Evolutionary conservation across 2,113 vertebrate species (phyloP), one percentile per base, ranked within the genome.

Genomic region (Hystrix cristata): DNA sequence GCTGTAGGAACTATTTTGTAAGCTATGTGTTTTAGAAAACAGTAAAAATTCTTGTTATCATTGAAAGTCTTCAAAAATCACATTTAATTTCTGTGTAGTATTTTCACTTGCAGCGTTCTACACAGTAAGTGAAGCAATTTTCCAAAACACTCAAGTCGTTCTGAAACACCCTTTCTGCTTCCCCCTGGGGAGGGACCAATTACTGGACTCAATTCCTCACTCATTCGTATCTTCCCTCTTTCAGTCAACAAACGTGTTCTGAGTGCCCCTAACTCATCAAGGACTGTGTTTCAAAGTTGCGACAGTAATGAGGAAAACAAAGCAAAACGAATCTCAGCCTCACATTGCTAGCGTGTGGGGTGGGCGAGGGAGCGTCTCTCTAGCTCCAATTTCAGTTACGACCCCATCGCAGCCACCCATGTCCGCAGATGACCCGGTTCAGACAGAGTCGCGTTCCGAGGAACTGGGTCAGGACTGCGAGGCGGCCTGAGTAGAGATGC

Each of bases 21-120:
- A 94, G 21, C 55, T 34, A 55, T 23, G 4, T 74, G 88, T 81
- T 94, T 85, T 64, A 89, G 23, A 79, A 84, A 92, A 92, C 1
- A 48, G 14, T 83, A 86, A 48, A 34, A 94, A 72, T 84, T 87
- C 76, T 15, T 79, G 29, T 67, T 87, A 59, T 87, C 69, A 83
- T 88, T 87, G 64, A 94, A 96, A 94, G 7, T 59, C 62, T 85
- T 95, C 79, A 94, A 95, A 94, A 84, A 83, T 94, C 72, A 60
- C 4, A 72, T 92, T 95, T 95, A 95, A 94, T 94, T 96, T 57
- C 48, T 92, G n/a, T 65, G 31, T 90, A 72, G 69, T 79, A 89
- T 86, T 95, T 97, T 86, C 88, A 87, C 34, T 92, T 65, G 64
- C 1, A 53, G 34, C 53, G 91, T 23, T 95, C 96, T 83, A 92